Evolutionary conservation across 2,888 invertebrate genomes (phyloP).

Genomic region (Lochmaea crataegi): DNA sequence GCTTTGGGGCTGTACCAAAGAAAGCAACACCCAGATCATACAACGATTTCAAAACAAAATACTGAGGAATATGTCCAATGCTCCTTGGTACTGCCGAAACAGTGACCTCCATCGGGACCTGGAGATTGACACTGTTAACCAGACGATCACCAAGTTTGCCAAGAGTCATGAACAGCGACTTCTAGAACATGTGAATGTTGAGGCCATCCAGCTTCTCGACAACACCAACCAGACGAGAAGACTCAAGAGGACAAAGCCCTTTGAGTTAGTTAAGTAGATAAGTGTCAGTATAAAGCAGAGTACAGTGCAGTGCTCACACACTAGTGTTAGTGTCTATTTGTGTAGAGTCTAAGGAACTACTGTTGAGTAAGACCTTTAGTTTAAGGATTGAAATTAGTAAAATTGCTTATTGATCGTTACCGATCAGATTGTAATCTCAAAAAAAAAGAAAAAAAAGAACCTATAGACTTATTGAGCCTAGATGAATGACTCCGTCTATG

Average conservation of each 20-base stretch:
- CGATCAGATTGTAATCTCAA: background rate
- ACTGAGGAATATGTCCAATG: background rate
- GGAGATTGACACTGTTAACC: background rate
- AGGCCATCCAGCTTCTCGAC: slow-evolving; percentile 21
- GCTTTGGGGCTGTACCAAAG: background rate
- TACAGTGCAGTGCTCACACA: background rate
- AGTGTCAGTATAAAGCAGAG: background rate
- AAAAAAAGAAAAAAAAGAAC: no score
- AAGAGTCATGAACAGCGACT: slow-evolving; percentile 15
- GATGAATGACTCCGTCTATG: no score
- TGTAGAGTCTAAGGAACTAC: background rate
- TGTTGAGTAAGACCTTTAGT: background rate
- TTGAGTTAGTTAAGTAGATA: background rate
- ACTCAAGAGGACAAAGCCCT: background rate
- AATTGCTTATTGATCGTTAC: background rate
- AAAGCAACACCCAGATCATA: background rate
- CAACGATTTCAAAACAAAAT: slow-evolving; percentile 3
- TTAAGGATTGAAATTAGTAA: background rate
- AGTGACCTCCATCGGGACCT: background rate
- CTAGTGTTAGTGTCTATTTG: background rate
- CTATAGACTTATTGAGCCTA: no score
- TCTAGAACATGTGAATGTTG: background rate
- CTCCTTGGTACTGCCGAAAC: background rate
- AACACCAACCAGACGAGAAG: background rate
- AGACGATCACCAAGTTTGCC: background rate